Evolutionary conservation across 2,797 vertebrate species (phyloP).

Genomic region (Telmatherina bonti): DNA sequence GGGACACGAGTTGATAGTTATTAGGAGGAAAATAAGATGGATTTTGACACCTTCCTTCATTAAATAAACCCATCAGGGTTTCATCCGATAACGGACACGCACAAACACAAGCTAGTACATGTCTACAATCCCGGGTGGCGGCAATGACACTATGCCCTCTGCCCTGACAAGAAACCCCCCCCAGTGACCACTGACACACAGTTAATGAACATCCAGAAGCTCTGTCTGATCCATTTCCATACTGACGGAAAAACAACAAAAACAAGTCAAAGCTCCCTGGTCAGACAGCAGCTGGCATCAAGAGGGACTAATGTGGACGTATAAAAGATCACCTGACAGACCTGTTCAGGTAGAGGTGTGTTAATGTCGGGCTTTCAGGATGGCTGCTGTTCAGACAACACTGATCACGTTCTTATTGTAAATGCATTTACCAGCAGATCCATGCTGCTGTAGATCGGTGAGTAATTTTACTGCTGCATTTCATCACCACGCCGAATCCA

Average conservation of each 20-base stretch:
- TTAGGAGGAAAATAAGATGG: slow-evolving; percentile 27
- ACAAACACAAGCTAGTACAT: slow-evolving; percentile 59
- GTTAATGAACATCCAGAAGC: slow-evolving; percentile 47
- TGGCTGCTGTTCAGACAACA: neutral
- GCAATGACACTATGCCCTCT: slow-evolving; percentile 27
- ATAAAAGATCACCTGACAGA: slow-evolving; percentile 21
- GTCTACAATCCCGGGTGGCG: slow-evolving; percentile 52
- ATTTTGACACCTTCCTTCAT: slow-evolving; percentile 62
- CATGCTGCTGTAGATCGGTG: neutral
- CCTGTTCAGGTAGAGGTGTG: neutral
- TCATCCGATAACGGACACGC: slow-evolving; percentile 44
- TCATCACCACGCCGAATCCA: neutral
- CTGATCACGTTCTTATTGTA: neutral
- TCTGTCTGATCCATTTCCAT: slow-evolving; percentile 4
- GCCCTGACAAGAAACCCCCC: slow-evolving; percentile 27
- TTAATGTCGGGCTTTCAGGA: neutral
- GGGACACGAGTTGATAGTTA: slow-evolving; percentile 19
- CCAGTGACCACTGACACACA: slow-evolving; percentile 7
- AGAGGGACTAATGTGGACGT: slow-evolving; percentile 15
- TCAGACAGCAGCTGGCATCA: slow-evolving; percentile 34
- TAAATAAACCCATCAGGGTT: slow-evolving; percentile 61
- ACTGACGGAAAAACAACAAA: slow-evolving; percentile 4
- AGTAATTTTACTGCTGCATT: slow-evolving; percentile 30
- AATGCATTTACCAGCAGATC: neutral
- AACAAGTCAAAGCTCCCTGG: slow-evolving; percentile 40